A percentile compares a stretch with the other conserved stretches of the same genome.
Evolutionary conservation across 2,797 vertebrate genomes (phyloP).

Genomic region (Tapirus indicus): DNA sequence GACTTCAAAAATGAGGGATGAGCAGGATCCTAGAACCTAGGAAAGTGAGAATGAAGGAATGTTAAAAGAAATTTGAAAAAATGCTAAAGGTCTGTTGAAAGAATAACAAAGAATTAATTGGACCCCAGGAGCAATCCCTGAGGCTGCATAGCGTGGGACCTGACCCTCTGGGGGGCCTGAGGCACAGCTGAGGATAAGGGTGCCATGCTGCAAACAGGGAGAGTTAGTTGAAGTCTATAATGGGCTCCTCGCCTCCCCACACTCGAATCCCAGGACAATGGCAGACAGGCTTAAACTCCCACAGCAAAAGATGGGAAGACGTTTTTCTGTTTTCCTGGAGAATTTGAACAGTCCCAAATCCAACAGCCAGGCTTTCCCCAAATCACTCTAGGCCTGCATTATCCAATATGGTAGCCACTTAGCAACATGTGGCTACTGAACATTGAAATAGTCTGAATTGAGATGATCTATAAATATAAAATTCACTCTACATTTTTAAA

Average conservation of each 20-base stretch:
- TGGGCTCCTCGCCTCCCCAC: not conserved
- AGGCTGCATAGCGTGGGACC: not conserved
- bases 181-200: not conserved
- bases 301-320: not conserved
- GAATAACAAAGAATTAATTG: not conserved
- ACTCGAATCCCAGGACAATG: not conserved
- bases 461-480: no score
- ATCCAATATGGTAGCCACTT: not conserved
- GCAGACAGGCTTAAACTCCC: not conserved
- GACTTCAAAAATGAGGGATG: not conserved
- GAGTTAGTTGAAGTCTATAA: no score
- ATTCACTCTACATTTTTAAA: no score
- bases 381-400: not conserved
- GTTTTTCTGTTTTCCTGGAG: not conserved
- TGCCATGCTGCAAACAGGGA: not conserved
- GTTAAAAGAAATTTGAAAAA: not conserved
- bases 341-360: not conserved
- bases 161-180: not conserved
- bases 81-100: not conserved
- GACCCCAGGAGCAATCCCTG: not conserved
- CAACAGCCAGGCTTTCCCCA: not conserved
- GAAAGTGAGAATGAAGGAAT: not conserved
- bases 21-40: not conserved
- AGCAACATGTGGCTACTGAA: no score
- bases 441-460: no score